Base-by-base conservation (phyloP, 2,797 vertebrate species). In the Chaetodon trifasciatus region DNA sequence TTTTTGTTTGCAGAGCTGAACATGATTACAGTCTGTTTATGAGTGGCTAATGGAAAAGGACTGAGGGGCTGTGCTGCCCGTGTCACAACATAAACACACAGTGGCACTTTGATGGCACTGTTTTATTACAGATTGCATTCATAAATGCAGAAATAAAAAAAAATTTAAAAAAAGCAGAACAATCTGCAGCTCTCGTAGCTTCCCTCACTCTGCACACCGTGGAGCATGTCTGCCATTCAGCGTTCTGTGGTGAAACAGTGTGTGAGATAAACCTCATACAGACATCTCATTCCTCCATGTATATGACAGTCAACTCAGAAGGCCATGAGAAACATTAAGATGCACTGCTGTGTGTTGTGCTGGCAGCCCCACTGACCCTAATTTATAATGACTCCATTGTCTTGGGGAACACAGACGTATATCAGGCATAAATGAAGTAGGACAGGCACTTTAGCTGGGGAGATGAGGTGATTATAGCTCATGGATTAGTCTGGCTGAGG, bases 321-420 rank as follows among this genome's bases (percentile, higher is more conserved):
- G 83, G 52, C 78, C 78, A 85, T 77, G 90, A 88, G 86, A 89
- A 78, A 69, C 81, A 90, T 89, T 79, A 78, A 70, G 84, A 92
- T 89, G 85, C 81, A 56, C n/a, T 1, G 68, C 88, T 70, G 82
- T 79, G 84, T 78, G 74, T 85, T 76, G 76, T 23, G 66, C 83
- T 67, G 76, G 72, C 82, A 82, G 82, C 83, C 82, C 78, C 70
- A 63, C 88, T 92, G 93, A 94, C 91, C 89, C 88, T 89, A 86
- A 94, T 94, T 91, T 83, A 92, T 90, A 93, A 95, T 74, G 86
- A 88, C 88, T 90, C 73, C 82, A 91, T 92, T 93, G 92, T 95
- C 86, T 91, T 81, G 88, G 81, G 64, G 78, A 90, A 88, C 86
- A 86, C 88, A 89, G 89, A 89, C 86, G 69, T 89, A 83, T 79